These are phyloP conservation scores for Drosophila mercatorum DNA, from an alignment of 2,888 invertebrate species.

Conservation along the genomic window DNA sequence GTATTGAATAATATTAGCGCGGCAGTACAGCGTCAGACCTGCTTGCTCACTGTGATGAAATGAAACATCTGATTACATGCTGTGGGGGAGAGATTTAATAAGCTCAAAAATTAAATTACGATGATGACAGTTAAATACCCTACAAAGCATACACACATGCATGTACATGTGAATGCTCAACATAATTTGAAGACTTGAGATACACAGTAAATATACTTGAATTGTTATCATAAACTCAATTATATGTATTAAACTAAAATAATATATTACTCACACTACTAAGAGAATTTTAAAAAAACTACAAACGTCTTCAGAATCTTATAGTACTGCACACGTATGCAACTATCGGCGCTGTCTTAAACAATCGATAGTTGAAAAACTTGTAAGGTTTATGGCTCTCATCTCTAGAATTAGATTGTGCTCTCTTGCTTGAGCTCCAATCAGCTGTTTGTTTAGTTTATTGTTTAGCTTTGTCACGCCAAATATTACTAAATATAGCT, in stretches of 20 bases:
- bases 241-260: neutral
- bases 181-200: neutral
- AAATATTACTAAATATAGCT: constrained; percentile 11
- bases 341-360: neutral
- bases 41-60: constrained; percentile 29
- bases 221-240: too few species aligned
- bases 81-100: neutral
- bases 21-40: constrained; percentile 1
- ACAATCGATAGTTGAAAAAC: constrained; percentile 17
- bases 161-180: too few species aligned
- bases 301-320: neutral
- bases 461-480: constrained; percentile 10
- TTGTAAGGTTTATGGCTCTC: neutral
- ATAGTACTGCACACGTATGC: neutral
- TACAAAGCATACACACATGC: neutral
- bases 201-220: neutral
- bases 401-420: constrained; percentile 26
- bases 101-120: neutral
- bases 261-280: too few species aligned
- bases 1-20: constrained; percentile 28
- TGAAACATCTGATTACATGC: constrained; percentile 27
- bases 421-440: constrained; percentile 21
- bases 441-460: constrained; percentile 48
- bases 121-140: constrained; percentile 8
- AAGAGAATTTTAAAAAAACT: neutral